Evolutionary conservation across 2,113 vertebrate species (phyloP).

Genomic region (Lophochroa leadbeateri): DNA sequence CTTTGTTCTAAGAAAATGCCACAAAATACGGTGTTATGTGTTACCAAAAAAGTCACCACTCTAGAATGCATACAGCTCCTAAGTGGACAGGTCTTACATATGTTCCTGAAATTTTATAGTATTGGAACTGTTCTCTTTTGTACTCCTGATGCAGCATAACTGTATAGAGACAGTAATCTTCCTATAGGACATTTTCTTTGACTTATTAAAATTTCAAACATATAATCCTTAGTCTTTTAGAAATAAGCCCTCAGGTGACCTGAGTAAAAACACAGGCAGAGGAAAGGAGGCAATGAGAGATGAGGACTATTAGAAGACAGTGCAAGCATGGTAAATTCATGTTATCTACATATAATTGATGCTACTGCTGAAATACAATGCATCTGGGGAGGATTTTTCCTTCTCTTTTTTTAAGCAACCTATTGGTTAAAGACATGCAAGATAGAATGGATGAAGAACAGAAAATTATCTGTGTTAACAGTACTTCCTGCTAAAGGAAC

Average conservation of each 20-base stretch:
- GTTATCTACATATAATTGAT: neutral
- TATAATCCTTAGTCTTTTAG: neutral
- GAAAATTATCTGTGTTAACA: neutral
- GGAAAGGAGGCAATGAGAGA: neutral
- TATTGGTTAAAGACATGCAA: neutral
- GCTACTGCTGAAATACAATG: neutral
- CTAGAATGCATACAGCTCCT: neutral
- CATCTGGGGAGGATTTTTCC: neutral
- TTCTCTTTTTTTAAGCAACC: neutral
- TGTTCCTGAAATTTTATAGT: neutral
- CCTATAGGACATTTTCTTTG: neutral
- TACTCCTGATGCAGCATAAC: neutral
- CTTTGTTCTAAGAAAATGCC: neutral
- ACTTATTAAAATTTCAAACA: neutral
- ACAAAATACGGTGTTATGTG: neutral
- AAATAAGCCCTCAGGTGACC: neutral
- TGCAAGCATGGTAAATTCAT: neutral
- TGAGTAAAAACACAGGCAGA: neutral
- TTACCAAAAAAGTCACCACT: neutral
- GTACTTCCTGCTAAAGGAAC: neutral
- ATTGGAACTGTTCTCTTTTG: neutral
- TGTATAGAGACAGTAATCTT: neutral
- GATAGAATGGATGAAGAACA: neutral
- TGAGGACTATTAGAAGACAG: neutral
- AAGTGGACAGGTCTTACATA: neutral